Evolutionary conservation across 2,113 vertebrate species (phyloP).

Genomic region (Coregonus clupeaformis): DNA sequence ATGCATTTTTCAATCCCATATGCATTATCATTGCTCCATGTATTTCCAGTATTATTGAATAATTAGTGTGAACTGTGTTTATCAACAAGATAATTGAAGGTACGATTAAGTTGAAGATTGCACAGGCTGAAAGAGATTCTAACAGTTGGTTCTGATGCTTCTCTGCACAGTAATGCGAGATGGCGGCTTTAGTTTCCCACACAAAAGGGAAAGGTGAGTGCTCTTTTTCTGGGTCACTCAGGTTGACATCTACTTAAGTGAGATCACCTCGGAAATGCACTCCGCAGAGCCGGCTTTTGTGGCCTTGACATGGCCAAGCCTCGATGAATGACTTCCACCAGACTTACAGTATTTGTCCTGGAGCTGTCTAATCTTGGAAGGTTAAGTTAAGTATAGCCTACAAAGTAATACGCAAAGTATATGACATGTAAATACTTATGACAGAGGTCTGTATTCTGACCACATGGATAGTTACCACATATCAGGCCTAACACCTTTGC

Average conservation of each 20-base stretch:
- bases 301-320: slow-evolving; percentile 24
- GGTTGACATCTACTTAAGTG: slow-evolving; percentile 11
- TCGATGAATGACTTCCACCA: not conserved
- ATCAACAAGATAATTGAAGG: not conserved
- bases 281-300: not conserved
- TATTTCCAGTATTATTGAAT: no score
- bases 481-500: not conserved
- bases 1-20: not conserved
- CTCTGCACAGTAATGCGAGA: slow-evolving; percentile 32
- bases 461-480: not conserved
- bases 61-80: no score
- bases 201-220: slow-evolving; percentile 29
- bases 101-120: not conserved
- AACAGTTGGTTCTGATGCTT: not conserved
- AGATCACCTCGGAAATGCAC: slow-evolving; percentile 17
- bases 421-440: not conserved
- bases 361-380: not conserved
- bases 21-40: not conserved
- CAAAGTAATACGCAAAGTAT: not conserved
- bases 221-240: slow-evolving; percentile 21
- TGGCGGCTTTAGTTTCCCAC: slow-evolving; percentile 29
- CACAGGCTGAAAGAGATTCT: not conserved
- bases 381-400: not conserved
- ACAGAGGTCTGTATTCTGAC: not conserved
- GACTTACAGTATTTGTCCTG: slow-evolving; percentile 1